phyloP scores from a whole-genome alignment of 2,888 invertebrate species.

The Harmothoe impar region DNA sequence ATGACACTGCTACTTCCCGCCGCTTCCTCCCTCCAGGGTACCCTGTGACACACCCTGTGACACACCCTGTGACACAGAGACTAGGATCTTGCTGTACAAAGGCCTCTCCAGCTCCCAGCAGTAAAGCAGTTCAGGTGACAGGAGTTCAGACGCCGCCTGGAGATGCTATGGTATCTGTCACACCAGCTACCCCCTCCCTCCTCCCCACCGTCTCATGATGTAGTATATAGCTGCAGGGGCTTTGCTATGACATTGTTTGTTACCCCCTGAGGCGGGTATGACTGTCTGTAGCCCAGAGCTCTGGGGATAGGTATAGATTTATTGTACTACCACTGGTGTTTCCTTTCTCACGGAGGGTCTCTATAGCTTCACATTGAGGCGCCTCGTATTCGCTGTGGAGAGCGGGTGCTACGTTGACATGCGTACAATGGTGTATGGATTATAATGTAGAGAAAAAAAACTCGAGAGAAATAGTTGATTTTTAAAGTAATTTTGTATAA shows the following conservation, averaged over 20 bases:
- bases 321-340: not conserved
- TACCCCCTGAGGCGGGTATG: not conserved
- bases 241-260: not conserved
- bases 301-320: not conserved
- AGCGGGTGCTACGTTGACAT: no score
- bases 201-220: no score
- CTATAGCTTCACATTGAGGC: not conserved
- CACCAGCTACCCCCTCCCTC: not conserved
- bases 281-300: conserved; percentile 19
- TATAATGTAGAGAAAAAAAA: no score
- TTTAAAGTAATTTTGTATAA: not conserved
- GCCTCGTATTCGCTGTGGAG: no score
- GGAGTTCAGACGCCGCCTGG: not conserved
- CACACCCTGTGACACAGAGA: no score
- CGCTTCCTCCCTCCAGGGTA: no score
- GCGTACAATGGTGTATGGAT: no score
- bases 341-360: not conserved
- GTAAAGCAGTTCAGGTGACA: not conserved
- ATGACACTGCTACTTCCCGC: no score
- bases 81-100: no score
- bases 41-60: no score
- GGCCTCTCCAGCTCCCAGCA: not conserved
- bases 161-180: not conserved
- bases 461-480: not conserved
- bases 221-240: not conserved